Evolutionary conservation across 2,113 vertebrate species (phyloP).

Genomic region (Hippolais icterina): DNA sequence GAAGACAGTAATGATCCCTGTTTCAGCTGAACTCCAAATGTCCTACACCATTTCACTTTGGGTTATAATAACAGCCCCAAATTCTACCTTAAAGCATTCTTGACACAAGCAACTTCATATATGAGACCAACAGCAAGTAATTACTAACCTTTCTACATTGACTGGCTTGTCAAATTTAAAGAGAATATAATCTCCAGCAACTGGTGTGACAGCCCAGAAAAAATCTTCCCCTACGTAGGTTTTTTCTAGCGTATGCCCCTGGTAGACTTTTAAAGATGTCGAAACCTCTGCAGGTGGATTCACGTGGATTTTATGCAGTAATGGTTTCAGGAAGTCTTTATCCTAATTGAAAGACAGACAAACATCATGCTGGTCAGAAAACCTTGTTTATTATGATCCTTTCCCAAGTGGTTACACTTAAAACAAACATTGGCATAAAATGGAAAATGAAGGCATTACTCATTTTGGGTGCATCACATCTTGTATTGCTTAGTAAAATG

Average conservation of each 20-base stretch:
- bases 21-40: not conserved
- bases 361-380: not conserved
- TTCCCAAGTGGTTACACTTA: not conserved
- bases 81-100: not conserved
- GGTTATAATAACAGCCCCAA: not conserved
- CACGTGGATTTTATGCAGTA: constrained; percentile 96
- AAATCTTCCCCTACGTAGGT: constrained; percentile 97
- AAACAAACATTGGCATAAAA: not conserved
- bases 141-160: constrained; percentile 88
- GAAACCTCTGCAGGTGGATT: constrained; percentile 97
- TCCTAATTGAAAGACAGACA: constrained; percentile 79
- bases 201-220: constrained; percentile 96
- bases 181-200: constrained; percentile 90
- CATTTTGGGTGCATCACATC: not conserved
- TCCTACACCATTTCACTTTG: not conserved
- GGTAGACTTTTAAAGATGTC: constrained; percentile 97
- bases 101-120: not conserved
- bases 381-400: constrained; percentile 4
- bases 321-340: constrained; percentile 98
- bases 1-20: not conserved
- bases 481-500: not conserved
- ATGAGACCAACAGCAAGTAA: not conserved
- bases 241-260: constrained; percentile 95
- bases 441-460: not conserved
- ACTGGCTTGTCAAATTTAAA: constrained; percentile 97